Evolutionary conservation across 2,888 invertebrate genomes (phyloP).

Genomic region (Synanthedon myopaeformis): DNA sequence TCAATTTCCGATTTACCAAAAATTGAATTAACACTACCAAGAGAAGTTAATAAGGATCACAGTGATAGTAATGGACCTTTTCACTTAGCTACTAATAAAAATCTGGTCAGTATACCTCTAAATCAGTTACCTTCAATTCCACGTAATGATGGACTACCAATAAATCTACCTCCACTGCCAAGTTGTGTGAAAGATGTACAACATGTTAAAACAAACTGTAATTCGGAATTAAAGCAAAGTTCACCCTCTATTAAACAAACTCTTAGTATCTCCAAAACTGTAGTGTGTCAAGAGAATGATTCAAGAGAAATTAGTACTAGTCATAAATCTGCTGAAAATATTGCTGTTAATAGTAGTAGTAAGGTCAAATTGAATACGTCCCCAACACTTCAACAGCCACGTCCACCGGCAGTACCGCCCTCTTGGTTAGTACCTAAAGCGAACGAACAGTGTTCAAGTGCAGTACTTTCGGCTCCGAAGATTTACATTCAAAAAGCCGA

Average conservation of each 20-base stretch:
- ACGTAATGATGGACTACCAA: constrained; percentile 28
- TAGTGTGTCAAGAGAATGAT: constrained; percentile 3
- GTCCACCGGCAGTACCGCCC: constrained; percentile 54
- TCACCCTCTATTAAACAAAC: background rate
- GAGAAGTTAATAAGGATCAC: constrained; percentile 13
- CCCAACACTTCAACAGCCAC: constrained; percentile 26
- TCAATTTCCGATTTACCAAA: constrained; percentile 19
- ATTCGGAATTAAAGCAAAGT: background rate
- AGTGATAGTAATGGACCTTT: constrained; percentile 12
- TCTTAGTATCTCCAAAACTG: background rate
- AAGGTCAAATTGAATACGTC: constrained; percentile 15
- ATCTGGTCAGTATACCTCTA: constrained; percentile 32
- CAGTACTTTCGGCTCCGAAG: constrained; percentile 33
- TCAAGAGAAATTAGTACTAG: constrained; percentile 8
- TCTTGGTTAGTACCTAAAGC: constrained; percentile 45
- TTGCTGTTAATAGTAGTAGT: constrained; percentile 13
- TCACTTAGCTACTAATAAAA: constrained; percentile 16
- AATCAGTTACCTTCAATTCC: constrained; percentile 52
- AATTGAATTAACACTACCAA: constrained; percentile 13
- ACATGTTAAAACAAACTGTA: constrained; percentile 12
- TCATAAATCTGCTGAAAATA: constrained; percentile 12
- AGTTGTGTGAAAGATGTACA: constrained; percentile 18
- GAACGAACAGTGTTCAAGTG: constrained; percentile 19
- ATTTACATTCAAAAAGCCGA: constrained; percentile 43
- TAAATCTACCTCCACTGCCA: constrained; percentile 22